Conservation (phyloP, 2,797 vertebrate genomes). For the Xenentodon cancila region DNA sequence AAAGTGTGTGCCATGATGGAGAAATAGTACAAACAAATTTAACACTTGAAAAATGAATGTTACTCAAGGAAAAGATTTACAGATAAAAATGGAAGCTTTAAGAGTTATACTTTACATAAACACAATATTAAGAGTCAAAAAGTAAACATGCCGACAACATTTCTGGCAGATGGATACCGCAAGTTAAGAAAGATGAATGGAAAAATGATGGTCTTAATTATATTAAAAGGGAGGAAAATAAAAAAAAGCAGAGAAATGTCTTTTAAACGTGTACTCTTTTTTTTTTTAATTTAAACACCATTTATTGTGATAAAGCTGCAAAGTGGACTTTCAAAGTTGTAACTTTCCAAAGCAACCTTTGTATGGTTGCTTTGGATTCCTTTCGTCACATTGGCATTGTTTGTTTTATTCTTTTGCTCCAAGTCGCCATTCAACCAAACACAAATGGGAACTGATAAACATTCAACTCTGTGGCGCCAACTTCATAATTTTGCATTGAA, state of each 20-base stretch:
- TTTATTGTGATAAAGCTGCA: background rate
- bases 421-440: conserved; percentile 6
- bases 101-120: too few relatives aligned
- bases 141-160: background rate
- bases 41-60: too few relatives aligned
- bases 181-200: too few relatives aligned
- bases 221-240: background rate
- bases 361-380: background rate
- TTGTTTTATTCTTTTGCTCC: conserved; percentile 6
- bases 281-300: background rate
- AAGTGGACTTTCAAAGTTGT: background rate
- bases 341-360: conserved; percentile 1
- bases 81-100: too few relatives aligned
- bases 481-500: conserved; percentile 23
- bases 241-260: too few relatives aligned
- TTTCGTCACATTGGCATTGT: conserved; percentile 3
- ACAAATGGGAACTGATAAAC: conserved; percentile 18
- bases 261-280: background rate
- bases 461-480: conserved; percentile 12
- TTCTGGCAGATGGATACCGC: background rate
- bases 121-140: background rate
- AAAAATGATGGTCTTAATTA: too few relatives aligned
- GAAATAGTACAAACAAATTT: too few relatives aligned
- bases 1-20: too few relatives aligned
- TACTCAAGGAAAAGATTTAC: too few relatives aligned